phyloP scores from a whole-genome alignment of 2,888 invertebrate genomes.

The Drosophila mettleri region DNA sequence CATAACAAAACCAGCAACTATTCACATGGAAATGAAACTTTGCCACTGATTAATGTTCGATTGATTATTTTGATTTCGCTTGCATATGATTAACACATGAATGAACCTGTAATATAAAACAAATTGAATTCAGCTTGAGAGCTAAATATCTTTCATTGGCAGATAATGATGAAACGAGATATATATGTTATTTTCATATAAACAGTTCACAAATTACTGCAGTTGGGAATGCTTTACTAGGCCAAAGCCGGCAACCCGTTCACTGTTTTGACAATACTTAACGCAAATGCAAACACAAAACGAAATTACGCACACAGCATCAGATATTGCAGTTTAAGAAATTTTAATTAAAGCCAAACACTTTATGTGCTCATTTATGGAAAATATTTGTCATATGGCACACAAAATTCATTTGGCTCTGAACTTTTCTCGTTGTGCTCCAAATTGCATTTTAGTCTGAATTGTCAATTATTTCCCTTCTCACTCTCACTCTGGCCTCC shows the following conservation, averaged over 20 bases:
- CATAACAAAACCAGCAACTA: constrained; percentile 10
- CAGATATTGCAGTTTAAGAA: neutral
- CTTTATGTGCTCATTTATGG: neutral
- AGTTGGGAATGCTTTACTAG: neutral
- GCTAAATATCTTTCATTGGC: neutral
- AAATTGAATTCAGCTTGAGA: neutral
- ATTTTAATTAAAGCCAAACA: constrained; percentile 13
- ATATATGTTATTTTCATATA: neutral
- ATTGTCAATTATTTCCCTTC: constrained; percentile 1
- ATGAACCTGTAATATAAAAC: neutral
- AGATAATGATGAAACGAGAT: neutral
- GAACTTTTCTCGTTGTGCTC: constrained; percentile 2
- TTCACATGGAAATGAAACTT: constrained; percentile 4
- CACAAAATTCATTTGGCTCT: neutral
- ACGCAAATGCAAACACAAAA: neutral
- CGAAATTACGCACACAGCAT: neutral
- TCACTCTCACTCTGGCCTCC: neutral
- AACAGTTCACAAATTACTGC: neutral
- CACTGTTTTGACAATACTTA: neutral
- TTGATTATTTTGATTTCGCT: neutral
- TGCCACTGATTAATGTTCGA: neutral
- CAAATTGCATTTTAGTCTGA: constrained; percentile 10
- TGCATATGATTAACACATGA: neutral
- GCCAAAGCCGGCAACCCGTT: neutral
- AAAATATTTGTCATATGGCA: constrained; percentile 4